Conservation (phyloP, 2,113 vertebrate species). For the Saguinus imperator region DNA sequence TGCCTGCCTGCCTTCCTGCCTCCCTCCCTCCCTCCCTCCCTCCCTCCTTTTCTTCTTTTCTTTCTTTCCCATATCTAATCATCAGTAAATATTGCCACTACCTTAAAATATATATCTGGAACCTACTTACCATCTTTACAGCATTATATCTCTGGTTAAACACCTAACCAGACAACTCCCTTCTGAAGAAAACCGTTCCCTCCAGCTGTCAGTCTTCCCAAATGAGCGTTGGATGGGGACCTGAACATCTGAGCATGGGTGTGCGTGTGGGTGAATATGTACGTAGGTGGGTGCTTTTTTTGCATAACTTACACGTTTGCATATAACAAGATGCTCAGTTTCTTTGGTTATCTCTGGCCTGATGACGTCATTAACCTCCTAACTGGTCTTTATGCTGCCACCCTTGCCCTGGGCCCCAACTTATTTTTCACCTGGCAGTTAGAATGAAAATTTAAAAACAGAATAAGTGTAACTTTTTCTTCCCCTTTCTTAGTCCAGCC, state of each 20-base stretch:
- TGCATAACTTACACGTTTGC: background rate
- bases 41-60: background rate
- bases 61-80: background rate
- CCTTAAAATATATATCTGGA: background rate
- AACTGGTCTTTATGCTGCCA: background rate
- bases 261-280: too few species aligned
- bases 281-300: background rate
- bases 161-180: background rate
- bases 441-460: background rate
- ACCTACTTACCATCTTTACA: background rate
- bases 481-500: too few species aligned
- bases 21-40: fast-evolving
- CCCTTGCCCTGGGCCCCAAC: background rate
- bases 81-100: background rate
- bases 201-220: background rate
- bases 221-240: background rate
- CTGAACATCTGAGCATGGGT: background rate
- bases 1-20: fast-evolving
- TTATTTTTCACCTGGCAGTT: background rate
- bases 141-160: background rate
- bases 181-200: background rate
- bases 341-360: background rate
- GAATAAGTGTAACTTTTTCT: background rate
- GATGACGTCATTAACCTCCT: background rate
- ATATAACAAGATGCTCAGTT: background rate